phyloP scores from a whole-genome alignment of 2,113 vertebrate species.

The Geococcyx californianus region DNA sequence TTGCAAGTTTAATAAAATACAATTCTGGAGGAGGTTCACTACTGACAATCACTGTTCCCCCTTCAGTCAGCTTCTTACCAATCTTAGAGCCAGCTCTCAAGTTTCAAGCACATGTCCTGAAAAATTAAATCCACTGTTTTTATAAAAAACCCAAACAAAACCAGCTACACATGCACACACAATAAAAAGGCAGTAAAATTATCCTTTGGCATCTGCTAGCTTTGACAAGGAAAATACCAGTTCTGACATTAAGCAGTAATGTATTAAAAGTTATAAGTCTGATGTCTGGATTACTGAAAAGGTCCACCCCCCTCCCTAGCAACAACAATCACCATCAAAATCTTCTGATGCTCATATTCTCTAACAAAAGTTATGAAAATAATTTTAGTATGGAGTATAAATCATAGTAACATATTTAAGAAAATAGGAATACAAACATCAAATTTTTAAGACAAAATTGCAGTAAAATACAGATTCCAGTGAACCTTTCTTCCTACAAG shows the following conservation, averaged over 20 bases:
- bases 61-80: not conserved
- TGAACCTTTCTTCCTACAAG: not conserved
- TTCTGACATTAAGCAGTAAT: not conserved
- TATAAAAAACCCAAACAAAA: not conserved
- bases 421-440: not conserved
- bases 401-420: not conserved
- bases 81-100: not conserved
- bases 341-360: not conserved
- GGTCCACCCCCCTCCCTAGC: accelerated
- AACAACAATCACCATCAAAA: not conserved
- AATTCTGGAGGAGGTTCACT: not conserved
- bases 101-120: not conserved
- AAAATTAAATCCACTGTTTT: not conserved
- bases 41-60: not conserved
- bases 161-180: not conserved
- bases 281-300: not conserved
- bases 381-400: not conserved
- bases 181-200: not conserved
- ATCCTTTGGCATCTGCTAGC: not conserved
- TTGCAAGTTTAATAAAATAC: not conserved
- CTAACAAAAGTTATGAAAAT: not conserved
- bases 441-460: not conserved
- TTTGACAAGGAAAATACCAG: not conserved
- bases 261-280: not conserved
- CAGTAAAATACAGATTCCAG: not conserved